Conservation (phyloP, 1,140 invertebrate species). For the Drosophila auraria region DNA sequence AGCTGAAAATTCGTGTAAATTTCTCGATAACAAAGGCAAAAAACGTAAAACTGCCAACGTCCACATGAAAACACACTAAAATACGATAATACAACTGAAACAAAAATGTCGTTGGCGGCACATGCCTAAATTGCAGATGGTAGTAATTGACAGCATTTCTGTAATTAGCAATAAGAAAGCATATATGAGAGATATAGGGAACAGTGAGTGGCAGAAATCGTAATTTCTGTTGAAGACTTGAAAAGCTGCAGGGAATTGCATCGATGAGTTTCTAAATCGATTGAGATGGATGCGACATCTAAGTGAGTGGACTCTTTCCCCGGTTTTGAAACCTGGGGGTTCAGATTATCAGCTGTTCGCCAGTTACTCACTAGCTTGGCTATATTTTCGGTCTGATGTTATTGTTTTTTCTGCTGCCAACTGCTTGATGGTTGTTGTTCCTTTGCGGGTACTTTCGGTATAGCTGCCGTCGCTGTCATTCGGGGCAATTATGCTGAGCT, state of each 20-base stretch:
- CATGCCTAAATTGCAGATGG: constrained; percentile 25
- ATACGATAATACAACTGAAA: constrained; percentile 18
- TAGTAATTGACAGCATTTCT: constrained; percentile 31
- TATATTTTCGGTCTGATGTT: constrained; percentile 29
- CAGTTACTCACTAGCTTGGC: constrained; percentile 17
- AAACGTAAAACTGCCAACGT: constrained; percentile 58
- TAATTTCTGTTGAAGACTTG: constrained; percentile 6
- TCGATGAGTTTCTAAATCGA: constrained; percentile 34
- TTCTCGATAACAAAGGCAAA: constrained; percentile 69
- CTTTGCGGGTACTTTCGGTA: constrained; percentile 5
- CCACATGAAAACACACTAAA: constrained; percentile 40
- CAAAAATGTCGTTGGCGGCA: constrained; percentile 18
- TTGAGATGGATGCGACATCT: constrained; percentile 27
- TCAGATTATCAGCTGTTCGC: constrained; percentile 42
- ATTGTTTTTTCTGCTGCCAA: constrained; percentile 33
- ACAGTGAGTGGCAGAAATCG: constrained; percentile 13
- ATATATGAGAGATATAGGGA: constrained; percentile 6
- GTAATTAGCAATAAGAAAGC: constrained; percentile 34
- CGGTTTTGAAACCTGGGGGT: constrained; percentile 24
- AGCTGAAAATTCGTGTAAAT: constrained; percentile 81
- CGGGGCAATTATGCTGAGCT: constrained; percentile 60
- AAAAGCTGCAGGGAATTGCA: constrained; percentile 13
- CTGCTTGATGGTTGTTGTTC: constrained; percentile 12
- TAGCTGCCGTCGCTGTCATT: constrained; percentile 14
- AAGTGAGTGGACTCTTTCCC: constrained; percentile 33